phyloP scores from a whole-genome alignment of 2,888 invertebrate species.

The Ferdinandea cuprea region DNA sequence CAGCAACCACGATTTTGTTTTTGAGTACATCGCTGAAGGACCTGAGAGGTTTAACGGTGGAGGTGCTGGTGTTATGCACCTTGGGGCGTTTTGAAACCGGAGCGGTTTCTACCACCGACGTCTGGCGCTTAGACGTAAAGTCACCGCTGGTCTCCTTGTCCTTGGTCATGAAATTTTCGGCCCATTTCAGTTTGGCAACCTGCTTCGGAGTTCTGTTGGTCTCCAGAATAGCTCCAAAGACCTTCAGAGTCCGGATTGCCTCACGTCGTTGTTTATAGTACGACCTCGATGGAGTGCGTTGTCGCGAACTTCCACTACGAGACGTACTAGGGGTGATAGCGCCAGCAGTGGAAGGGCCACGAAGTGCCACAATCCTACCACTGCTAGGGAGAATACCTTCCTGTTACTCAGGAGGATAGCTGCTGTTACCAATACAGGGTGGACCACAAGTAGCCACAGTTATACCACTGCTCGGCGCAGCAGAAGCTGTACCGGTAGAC shows the following conservation, averaged over 20 bases:
- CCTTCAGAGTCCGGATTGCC: not conserved
- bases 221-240: not conserved
- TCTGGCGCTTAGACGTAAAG: not conserved
- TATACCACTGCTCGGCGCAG: no score
- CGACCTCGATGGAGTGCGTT: not conserved
- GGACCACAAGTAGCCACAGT: no score
- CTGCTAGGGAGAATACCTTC: no score
- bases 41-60: not conserved
- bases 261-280: not conserved
- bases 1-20: not conserved
- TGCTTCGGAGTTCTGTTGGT: not conserved
- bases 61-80: not conserved
- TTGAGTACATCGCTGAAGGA: not conserved
- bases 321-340: not conserved
- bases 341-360: no score
- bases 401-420: no score
- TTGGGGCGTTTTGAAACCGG: not conserved
- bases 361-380: no score
- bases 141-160: not conserved
- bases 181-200: not conserved
- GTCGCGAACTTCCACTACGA: not conserved
- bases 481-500: no score
- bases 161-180: not conserved
- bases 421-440: no score
- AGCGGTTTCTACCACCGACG: not conserved